Conservation (phyloP, 2,113 vertebrate genomes). For the Lutjanus erythropterus region DNA sequence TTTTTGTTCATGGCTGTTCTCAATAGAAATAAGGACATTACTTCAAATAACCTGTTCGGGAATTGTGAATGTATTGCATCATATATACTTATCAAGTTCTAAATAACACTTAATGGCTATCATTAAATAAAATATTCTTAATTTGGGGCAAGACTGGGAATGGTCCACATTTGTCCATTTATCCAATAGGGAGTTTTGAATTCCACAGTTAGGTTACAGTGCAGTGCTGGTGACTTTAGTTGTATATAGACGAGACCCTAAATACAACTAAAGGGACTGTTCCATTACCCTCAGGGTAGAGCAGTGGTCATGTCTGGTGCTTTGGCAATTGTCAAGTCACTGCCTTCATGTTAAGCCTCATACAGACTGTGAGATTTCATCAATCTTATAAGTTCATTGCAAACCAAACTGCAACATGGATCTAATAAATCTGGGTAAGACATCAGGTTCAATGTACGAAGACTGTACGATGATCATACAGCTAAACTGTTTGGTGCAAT, state of each 20-base stretch:
- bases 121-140: constrained; percentile 43
- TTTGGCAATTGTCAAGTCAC: background rate
- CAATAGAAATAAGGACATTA: constrained; percentile 2
- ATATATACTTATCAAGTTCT: constrained; percentile 27
- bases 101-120: constrained; percentile 54
- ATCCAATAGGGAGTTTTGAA: background rate
- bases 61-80: constrained; percentile 43
- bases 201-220: constrained; percentile 1
- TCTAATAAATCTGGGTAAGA: too few species aligned
- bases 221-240: background rate
- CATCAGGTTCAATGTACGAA: too few species aligned
- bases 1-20: constrained; percentile 11
- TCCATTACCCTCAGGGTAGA: background rate
- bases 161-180: background rate
- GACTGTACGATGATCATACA: too few species aligned
- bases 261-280: too few species aligned
- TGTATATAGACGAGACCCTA: too few species aligned
- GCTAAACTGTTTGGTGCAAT: too few species aligned
- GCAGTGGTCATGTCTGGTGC: background rate
- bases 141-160: background rate
- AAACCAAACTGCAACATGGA: too few species aligned
- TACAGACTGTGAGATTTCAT: too few species aligned
- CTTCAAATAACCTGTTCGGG: constrained; percentile 12
- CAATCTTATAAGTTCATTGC: too few species aligned
- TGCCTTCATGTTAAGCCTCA: background rate